Percentiles rank a stretch among this genome's conserved stretches.
phyloP scores from a whole-genome alignment of 2,888 invertebrate species.

The Atethmia centrago region DNA sequence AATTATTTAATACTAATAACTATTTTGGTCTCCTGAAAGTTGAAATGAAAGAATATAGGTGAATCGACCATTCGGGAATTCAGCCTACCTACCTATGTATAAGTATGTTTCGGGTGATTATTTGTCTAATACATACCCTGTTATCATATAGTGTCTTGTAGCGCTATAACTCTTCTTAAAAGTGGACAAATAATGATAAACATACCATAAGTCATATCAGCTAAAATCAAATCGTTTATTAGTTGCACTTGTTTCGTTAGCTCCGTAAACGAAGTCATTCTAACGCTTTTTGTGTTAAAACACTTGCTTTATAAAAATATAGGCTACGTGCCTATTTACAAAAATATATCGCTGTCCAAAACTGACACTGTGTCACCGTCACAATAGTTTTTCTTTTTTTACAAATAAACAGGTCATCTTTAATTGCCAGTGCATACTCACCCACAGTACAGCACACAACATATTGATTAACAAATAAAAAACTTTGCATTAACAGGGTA shows the following conservation, averaged over 20 bases:
- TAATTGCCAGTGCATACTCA: slow-evolving; percentile 29
- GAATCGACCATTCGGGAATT: background rate
- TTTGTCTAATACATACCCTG: background rate
- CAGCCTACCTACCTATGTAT: background rate
- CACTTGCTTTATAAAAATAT: background rate
- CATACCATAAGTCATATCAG: slow-evolving; percentile 80
- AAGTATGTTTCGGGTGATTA: background rate
- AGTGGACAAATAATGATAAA: slow-evolving; percentile 8
- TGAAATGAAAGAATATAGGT: background rate
- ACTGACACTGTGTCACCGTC: slow-evolving; percentile 19
- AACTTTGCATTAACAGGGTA: background rate
- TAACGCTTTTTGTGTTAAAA: slow-evolving; percentile 10
- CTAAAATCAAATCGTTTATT: slow-evolving; percentile 81
- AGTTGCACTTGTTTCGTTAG: slow-evolving; percentile 80
- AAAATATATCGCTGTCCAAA: background rate
- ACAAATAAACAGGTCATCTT: background rate
- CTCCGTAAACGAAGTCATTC: slow-evolving; percentile 76
- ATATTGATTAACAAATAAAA: background rate
- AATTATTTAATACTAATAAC: too few species aligned
- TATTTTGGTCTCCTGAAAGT: background rate
- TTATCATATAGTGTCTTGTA: background rate
- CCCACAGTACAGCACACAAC: background rate
- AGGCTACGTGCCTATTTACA: background rate
- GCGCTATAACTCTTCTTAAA: background rate
- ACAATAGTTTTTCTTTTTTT: slow-evolving; percentile 17